Percentiles rank a stretch among this genome's conserved stretches.
Conservation (phyloP, 2,113 vertebrate genomes). For the Pyxicephalus adspersus region DNA sequence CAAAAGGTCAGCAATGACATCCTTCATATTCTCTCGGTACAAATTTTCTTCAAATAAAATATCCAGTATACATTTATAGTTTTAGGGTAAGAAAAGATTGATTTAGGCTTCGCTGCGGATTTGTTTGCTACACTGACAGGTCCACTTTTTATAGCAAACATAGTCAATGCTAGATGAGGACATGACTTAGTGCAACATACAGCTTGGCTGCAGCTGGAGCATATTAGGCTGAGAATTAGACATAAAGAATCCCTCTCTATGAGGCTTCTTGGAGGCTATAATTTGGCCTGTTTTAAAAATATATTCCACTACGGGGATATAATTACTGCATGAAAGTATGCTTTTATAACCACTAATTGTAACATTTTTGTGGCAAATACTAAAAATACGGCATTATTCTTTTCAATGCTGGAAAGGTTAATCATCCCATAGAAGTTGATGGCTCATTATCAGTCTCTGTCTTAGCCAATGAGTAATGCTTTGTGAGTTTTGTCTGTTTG, state of each 20-base stretch:
- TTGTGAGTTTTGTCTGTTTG: neutral
- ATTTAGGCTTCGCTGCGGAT: too few relatives aligned
- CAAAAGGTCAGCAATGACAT: too few relatives aligned
- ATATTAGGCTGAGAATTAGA: slow-evolving; percentile 59
- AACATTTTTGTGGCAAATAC: slow-evolving; percentile 64
- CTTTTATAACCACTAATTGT: slow-evolving; percentile 69
- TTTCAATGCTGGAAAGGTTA: slow-evolving; percentile 30
- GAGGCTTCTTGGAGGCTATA: slow-evolving; percentile 63
- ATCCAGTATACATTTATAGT: too few relatives aligned
- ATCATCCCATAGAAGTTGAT: slow-evolving; percentile 2
- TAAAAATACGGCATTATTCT: slow-evolving; percentile 60
- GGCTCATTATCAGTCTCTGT: neutral
- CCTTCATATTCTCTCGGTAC: too few relatives aligned
- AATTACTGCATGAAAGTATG: slow-evolving; percentile 64
- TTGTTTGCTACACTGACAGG: too few relatives aligned
- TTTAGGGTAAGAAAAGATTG: too few relatives aligned
- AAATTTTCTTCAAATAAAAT: too few relatives aligned
- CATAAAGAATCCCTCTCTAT: slow-evolving; percentile 46
- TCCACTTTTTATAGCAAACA: slow-evolving; percentile 32
- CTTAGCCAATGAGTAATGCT: neutral
- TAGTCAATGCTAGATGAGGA: slow-evolving; percentile 66
- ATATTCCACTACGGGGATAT: slow-evolving; percentile 67
- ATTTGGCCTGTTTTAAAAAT: slow-evolving; percentile 69
- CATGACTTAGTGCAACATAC: slow-evolving; percentile 60
- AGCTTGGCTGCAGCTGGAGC: slow-evolving; percentile 62